A percentile compares a stretch with the other conserved stretches of the same genome.
These are phyloP conservation scores for Diogma glabrata DNA, from an alignment of 2,888 invertebrate genomes.

Conservation along the genomic window DNA sequence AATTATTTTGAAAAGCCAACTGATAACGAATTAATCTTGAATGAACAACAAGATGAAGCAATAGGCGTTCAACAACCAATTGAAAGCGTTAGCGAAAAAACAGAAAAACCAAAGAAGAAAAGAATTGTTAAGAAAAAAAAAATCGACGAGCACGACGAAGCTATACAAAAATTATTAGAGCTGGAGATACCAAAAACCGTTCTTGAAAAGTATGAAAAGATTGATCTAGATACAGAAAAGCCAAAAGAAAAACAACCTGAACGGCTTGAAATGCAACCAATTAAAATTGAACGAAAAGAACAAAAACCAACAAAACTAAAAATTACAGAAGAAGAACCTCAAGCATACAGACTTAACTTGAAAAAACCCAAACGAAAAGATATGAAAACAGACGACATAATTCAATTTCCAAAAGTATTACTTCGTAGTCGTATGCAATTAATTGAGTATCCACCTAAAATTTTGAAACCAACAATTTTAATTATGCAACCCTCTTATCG, in stretches of 20 bases:
- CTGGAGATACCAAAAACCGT: conserved; percentile 25
- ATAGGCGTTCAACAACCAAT: too few species aligned
- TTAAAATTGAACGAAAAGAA: conserved; percentile 49
- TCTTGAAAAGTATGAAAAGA: conserved; percentile 28
- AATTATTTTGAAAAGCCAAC: too few species aligned
- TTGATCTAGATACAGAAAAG: conserved; percentile 26
- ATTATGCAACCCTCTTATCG: conserved; percentile 41
- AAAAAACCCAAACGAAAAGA: conserved; percentile 32
- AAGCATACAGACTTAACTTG: conserved; percentile 52
- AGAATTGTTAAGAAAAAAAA: conserved; percentile 23
- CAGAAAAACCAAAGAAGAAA: conserved; percentile 20
- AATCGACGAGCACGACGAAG: conserved; percentile 31
- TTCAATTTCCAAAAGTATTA: conserved; percentile 50
- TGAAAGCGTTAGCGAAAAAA: conserved; percentile 24
- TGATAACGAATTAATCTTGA: too few species aligned
- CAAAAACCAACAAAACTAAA: conserved; percentile 48
- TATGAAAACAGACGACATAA: conserved; percentile 39
- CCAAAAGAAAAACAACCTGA: conserved; percentile 25
- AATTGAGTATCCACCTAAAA: conserved; percentile 48
- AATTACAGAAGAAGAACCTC: conserved; percentile 43
- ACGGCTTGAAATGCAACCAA: conserved; percentile 35
- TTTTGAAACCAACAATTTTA: conserved; percentile 28
- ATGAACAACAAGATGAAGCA: too few species aligned
- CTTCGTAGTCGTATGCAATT: conserved; percentile 59
- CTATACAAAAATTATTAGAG: conserved; percentile 24